These are phyloP conservation scores for Eilema griseolum DNA, from an alignment of 2,888 invertebrate genomes.

Conservation along the genomic window DNA sequence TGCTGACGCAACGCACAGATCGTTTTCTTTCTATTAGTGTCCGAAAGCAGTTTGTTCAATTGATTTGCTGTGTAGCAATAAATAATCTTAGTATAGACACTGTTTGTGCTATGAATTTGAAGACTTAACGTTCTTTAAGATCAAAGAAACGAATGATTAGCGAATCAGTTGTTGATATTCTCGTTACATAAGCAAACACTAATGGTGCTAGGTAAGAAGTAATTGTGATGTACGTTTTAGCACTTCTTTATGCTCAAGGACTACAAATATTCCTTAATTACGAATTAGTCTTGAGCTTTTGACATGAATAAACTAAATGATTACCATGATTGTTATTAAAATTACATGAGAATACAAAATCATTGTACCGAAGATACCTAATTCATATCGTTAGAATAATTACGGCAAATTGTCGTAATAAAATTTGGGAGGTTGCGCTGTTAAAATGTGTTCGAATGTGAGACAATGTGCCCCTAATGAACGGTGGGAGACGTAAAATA, in stretches of 20 bases:
- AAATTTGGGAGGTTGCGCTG: slow-evolving; percentile 74
- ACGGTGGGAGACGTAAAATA: slow-evolving; percentile 71
- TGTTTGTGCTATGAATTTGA: slow-evolving; percentile 82
- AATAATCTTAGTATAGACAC: slow-evolving; percentile 65
- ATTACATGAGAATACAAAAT: slow-evolving; percentile 44
- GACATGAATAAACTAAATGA: slow-evolving; percentile 41
- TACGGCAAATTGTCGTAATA: slow-evolving; percentile 73
- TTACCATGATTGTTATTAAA: slow-evolving; percentile 31
- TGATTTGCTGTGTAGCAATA: slow-evolving; percentile 78
- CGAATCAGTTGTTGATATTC: slow-evolving; percentile 76
- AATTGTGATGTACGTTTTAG: slow-evolving; percentile 78
- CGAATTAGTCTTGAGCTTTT: slow-evolving; percentile 31
- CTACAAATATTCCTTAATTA: slow-evolving; percentile 53
- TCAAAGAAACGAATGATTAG: slow-evolving; percentile 74
- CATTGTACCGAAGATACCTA: slow-evolving; percentile 54
- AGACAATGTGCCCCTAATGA: slow-evolving; percentile 82
- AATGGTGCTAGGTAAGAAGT: slow-evolving; percentile 70
- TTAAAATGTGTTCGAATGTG: slow-evolving; percentile 72
- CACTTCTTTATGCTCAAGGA: slow-evolving; percentile 73
- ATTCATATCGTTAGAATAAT: slow-evolving; percentile 66
- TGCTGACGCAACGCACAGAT: slow-evolving; percentile 73
- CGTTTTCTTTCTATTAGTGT: slow-evolving; percentile 79
- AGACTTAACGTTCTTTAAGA: slow-evolving; percentile 76
- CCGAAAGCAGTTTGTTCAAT: slow-evolving; percentile 79
- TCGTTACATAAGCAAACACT: slow-evolving; percentile 75